A percentile compares a stretch with the other conserved stretches of the same genome.
Conservation (phyloP, 2,888 invertebrate species). For the Amblyjoppa fuscipennis region DNA sequence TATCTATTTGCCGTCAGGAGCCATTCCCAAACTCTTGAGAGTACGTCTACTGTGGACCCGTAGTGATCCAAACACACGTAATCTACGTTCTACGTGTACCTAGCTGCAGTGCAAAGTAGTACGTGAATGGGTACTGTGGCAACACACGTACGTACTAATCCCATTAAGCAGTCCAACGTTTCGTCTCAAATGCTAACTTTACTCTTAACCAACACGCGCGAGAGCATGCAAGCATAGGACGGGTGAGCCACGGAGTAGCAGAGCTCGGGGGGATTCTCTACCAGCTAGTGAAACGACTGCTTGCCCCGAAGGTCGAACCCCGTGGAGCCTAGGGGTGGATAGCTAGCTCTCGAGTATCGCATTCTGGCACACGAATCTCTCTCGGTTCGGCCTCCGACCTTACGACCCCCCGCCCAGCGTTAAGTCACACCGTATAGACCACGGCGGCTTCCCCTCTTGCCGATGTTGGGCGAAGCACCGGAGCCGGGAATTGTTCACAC, state of each 20-base stretch:
- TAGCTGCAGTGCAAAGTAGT: slow-evolving; percentile 27
- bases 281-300: slow-evolving; percentile 40
- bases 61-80: slow-evolving; percentile 40
- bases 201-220: slow-evolving; percentile 64
- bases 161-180: slow-evolving; percentile 72
- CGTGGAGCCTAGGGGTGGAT: slow-evolving; percentile 25
- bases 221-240: slow-evolving; percentile 2
- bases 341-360: slow-evolving; percentile 40
- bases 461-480: slow-evolving; percentile 19
- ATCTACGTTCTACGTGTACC: slow-evolving; percentile 3
- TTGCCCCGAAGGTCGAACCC: slow-evolving; percentile 33
- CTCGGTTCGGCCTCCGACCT: slow-evolving; percentile 42
- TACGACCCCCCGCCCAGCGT: slow-evolving; percentile 42
- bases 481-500: slow-evolving; percentile 74
- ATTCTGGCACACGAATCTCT: slow-evolving; percentile 48
- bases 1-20: not conserved
- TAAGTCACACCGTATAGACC: slow-evolving; percentile 45
- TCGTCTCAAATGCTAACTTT: slow-evolving; percentile 74
- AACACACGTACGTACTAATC: slow-evolving; percentile 73
- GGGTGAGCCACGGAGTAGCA: slow-evolving; percentile 13
- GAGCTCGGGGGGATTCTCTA: not conserved
- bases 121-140: slow-evolving; percentile 54
- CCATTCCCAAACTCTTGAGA: not conserved
- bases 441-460: slow-evolving; percentile 1
- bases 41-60: not conserved